Conservation (phyloP, 1,140 invertebrate genomes). For the Eubasilissa regina region DNA sequence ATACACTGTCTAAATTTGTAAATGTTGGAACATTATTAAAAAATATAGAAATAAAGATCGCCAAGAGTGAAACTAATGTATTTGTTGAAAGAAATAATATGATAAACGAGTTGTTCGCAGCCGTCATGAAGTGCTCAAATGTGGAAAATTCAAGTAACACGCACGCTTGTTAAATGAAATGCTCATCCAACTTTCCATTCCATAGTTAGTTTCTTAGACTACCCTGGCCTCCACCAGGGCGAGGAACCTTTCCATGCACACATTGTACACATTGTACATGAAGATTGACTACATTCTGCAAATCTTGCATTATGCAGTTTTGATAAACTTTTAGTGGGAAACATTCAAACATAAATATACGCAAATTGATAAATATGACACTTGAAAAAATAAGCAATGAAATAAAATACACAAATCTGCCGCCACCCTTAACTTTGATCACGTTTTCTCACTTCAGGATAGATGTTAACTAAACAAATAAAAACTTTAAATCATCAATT, state of each 20-base stretch:
- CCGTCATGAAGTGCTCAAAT: constrained; percentile 24
- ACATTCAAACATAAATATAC: constrained; percentile 8
- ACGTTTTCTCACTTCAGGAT: no score
- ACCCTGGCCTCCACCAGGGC: no score
- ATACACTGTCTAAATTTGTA: no score
- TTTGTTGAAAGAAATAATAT: no score
- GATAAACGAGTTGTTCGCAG: no score
- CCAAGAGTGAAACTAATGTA: background rate
- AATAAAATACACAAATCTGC: no score
- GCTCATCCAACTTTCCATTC: constrained; percentile 19
- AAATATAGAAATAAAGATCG: constrained; percentile 14
- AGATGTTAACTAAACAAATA: no score
- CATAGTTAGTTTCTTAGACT: constrained; percentile 28
- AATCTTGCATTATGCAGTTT: no score
- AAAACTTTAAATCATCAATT: no score
- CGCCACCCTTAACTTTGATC: no score
- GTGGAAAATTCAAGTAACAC: constrained; percentile 22
- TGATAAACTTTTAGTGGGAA: constrained; percentile 14
- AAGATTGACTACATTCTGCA: background rate
- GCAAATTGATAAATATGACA: background rate
- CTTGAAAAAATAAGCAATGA: background rate
- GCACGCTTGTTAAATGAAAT: constrained; percentile 25
- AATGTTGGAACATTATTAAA: constrained; percentile 11
- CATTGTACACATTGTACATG: constrained; percentile 9
- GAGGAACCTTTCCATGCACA: no score